Percentiles rank a stretch among this genome's conserved stretches.
Evolutionary conservation across 2,113 vertebrate species (phyloP).

Genomic region (Myodes glareolus): DNA sequence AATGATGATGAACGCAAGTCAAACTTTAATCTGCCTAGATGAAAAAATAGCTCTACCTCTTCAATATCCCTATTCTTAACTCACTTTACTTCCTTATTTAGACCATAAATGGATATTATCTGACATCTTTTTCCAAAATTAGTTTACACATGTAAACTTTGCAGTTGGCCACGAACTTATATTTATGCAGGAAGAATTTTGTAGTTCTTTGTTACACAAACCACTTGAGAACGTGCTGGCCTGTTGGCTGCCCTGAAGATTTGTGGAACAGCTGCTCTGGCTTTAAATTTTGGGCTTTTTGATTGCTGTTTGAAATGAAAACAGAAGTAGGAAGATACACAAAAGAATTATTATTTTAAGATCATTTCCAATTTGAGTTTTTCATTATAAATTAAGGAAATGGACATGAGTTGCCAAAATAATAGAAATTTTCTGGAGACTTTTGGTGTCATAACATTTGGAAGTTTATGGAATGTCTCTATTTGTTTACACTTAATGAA

Average conservation of each 20-base stretch:
- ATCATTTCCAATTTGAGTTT: conserved; percentile 1
- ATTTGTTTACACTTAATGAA: not conserved
- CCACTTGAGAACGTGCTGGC: conserved; percentile 64
- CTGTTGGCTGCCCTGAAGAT: conserved; percentile 68
- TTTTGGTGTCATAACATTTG: not conserved
- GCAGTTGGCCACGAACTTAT: conserved; percentile 68
- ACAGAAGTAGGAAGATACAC: not conserved
- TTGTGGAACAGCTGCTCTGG: conserved; percentile 77
- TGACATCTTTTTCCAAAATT: not conserved
- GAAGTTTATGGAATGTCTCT: not conserved
- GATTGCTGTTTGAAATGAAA: conserved; percentile 54
- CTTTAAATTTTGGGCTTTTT: conserved; percentile 72
- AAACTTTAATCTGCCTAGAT: not conserved
- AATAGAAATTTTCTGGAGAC: not conserved
- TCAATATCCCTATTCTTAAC: not conserved
- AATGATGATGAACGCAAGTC: conserved; percentile 45
- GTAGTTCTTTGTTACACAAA: conserved; percentile 75
- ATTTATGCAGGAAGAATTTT: conserved; percentile 67
- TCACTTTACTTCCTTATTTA: not conserved
- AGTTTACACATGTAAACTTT: conserved; percentile 61
- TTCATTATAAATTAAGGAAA: not conserved
- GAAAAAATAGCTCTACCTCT: conserved; percentile 1
- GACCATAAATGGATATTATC: not conserved
- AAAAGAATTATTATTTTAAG: conserved; percentile 21
- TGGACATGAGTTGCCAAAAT: not conserved